These are phyloP conservation scores for Ammodytes marinus DNA, from an alignment of 2,113 vertebrate species.

Conservation along the genomic window DNA sequence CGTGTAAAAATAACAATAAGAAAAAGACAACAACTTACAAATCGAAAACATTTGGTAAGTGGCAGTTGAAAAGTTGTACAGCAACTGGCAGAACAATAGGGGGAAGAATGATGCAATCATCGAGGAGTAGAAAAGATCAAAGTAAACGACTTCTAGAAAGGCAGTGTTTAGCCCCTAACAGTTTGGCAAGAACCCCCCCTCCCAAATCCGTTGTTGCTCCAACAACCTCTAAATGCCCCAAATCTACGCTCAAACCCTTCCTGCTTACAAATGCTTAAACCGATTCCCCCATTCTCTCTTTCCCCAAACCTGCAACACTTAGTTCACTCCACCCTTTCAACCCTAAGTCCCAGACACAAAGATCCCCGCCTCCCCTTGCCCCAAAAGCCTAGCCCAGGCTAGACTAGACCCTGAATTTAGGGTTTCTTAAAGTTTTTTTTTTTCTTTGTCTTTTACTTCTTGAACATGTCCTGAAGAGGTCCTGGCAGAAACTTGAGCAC, in stretches of 20 bases:
- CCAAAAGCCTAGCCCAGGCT: slow-evolving; percentile 58
- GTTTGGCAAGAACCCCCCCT: slow-evolving; percentile 63
- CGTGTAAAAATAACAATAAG: slow-evolving; percentile 23
- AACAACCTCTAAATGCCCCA: background rate
- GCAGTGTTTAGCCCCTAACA: slow-evolving; percentile 82
- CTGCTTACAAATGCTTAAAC: slow-evolving; percentile 12
- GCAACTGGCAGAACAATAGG: slow-evolving; percentile 43
- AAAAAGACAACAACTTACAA: background rate
- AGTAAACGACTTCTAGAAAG: slow-evolving; percentile 71
- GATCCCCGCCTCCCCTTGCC: slow-evolving; percentile 60
- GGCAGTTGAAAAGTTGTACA: slow-evolving; percentile 65
- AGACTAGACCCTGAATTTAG: slow-evolving; percentile 52
- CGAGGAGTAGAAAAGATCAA: slow-evolving; percentile 68
- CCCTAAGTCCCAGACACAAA: slow-evolving; percentile 49
- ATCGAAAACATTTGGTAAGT: slow-evolving; percentile 59
- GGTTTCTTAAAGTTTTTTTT: slow-evolving; percentile 55
- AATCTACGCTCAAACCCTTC: slow-evolving; percentile 16
- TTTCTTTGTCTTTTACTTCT: slow-evolving; percentile 89
- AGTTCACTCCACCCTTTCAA: slow-evolving; percentile 1
- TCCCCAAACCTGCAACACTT: background rate
- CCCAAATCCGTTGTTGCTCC: background rate
- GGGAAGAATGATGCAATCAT: slow-evolving; percentile 40
- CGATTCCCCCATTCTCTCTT: background rate
- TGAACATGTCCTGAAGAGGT: slow-evolving; percentile 99
- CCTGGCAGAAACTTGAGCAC: slow-evolving; percentile 98